These are phyloP conservation scores for Watsonalla binaria DNA, from an alignment of 2,888 invertebrate genomes.

Conservation along the genomic window DNA sequence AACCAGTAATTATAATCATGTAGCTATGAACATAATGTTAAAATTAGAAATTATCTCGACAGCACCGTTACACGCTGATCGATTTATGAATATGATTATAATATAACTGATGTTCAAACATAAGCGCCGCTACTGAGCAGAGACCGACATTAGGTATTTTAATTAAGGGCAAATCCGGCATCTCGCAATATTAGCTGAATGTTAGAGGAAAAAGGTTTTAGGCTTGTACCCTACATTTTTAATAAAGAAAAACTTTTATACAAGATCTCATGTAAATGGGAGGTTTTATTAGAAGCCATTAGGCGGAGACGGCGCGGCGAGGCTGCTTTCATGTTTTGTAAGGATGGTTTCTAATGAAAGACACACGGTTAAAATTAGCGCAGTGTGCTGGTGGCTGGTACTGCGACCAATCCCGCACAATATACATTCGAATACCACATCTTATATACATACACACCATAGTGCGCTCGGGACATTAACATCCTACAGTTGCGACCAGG, in stretches of 20 bases:
- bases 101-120: too few species aligned
- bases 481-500: too few species aligned
- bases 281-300: conserved; percentile 1
- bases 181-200: background rate
- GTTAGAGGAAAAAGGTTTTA: background rate
- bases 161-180: background rate
- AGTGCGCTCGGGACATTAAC: too few species aligned
- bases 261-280: conserved; percentile 3
- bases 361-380: background rate
- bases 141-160: background rate
- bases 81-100: too few species aligned
- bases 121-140: background rate
- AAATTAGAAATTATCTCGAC: too few species aligned
- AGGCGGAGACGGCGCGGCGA: background rate
- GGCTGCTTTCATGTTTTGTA: background rate
- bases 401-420: background rate
- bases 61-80: too few species aligned
- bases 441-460: too few species aligned
- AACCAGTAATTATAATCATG: too few species aligned
- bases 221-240: conserved; percentile 1
- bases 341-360: background rate
- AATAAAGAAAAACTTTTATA: conserved; percentile 3
- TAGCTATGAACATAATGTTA: too few species aligned
- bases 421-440: too few species aligned
- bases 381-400: background rate